Percentiles rank a stretch among this genome's conserved stretches.
These are phyloP conservation scores for Nyctereutes procyonoides DNA, from an alignment of 2,113 vertebrate genomes.

Conservation along the genomic window DNA sequence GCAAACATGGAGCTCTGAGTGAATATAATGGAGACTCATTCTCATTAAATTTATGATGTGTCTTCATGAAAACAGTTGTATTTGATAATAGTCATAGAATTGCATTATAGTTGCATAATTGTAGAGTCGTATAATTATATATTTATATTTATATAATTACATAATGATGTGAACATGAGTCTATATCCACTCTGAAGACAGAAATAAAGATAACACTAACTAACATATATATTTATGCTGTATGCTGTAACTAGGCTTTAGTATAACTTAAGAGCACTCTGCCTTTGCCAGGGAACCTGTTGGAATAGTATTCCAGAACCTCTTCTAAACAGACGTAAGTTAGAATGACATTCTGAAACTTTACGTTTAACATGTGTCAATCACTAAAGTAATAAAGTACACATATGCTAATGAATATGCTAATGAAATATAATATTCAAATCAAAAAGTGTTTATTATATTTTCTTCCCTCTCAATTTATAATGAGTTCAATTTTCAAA, in stretches of 20 bases:
- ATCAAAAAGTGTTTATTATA: conserved; percentile 25
- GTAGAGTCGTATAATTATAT: not conserved
- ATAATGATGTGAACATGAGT: not conserved
- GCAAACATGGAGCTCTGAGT: not conserved
- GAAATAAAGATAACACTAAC: not conserved
- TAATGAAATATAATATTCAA: conserved; percentile 28
- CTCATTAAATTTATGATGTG: not conserved
- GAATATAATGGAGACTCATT: not conserved
- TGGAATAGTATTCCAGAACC: not conserved
- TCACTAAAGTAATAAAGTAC: not conserved
- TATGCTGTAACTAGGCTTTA: not conserved
- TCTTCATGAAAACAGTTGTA: not conserved
- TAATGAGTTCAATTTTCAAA: not conserved
- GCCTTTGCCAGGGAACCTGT: not conserved
- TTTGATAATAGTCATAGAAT: not conserved
- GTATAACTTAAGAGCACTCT: not conserved
- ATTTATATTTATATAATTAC: not conserved
- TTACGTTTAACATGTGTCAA: not conserved
- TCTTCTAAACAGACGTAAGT: conserved; percentile 19
- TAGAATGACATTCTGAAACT: not conserved
- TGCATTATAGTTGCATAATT: not conserved
- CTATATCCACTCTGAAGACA: not conserved
- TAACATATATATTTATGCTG: not conserved
- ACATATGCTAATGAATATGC: not conserved
- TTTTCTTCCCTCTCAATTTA: not conserved